phyloP scores from a whole-genome alignment of 2,797 vertebrate species.

The Rhynchonycteris naso region DNA sequence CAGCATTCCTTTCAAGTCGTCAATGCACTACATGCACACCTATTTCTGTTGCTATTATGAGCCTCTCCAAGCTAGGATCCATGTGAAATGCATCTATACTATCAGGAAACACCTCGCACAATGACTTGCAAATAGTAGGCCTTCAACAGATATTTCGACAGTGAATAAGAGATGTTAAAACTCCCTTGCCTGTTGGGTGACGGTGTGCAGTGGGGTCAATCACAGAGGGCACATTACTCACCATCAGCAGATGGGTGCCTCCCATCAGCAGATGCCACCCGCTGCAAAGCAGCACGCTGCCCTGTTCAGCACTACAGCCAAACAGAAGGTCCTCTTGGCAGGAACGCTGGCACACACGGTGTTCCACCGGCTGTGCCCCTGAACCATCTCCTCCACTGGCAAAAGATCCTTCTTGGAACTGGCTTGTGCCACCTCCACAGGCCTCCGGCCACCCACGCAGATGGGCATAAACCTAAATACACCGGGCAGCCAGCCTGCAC shows the following conservation, averaged over 20 bases:
- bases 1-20: not conserved
- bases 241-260: no score
- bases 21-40: fast-evolving
- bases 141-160: not conserved
- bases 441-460: conserved; percentile 57
- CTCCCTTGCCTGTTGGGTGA: not conserved
- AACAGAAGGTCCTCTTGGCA: conserved; percentile 73
- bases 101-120: not conserved
- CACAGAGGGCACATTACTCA: not conserved
- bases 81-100: not conserved
- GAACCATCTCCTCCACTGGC: conserved; percentile 28
- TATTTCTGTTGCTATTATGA: not conserved
- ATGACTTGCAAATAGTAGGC: not conserved
- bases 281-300: not conserved
- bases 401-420: conserved; percentile 33
- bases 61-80: not conserved
- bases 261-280: conserved; percentile 32
- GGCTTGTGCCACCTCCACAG: not conserved
- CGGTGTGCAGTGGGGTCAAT: not conserved
- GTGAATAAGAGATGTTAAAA: not conserved
- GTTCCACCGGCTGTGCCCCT: not conserved
- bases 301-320: not conserved
- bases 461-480: conserved; percentile 42
- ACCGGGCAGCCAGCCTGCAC: not conserved
- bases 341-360: not conserved